Percentiles rank a stretch among this genome's conserved stretches.
Evolutionary conservation across 2,888 invertebrate species (phyloP).

Genomic region (Clivina fossor): DNA sequence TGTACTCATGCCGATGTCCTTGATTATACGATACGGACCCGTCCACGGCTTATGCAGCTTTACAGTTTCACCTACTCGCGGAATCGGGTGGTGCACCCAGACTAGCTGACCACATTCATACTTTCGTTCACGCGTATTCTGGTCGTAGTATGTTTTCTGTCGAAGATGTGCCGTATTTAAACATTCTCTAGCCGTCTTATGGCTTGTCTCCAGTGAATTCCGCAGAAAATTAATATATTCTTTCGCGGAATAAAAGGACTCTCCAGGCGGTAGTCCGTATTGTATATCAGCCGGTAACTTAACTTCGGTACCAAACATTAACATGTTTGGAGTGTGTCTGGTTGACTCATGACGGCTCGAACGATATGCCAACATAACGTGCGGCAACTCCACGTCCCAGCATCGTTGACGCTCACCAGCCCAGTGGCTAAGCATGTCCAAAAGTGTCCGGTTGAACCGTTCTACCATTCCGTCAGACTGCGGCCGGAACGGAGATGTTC

Average conservation of each 20-base stretch:
- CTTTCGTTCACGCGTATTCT: not conserved
- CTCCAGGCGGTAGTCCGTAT: conserved; percentile 3
- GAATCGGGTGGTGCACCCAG: not conserved
- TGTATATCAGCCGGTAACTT: not conserved
- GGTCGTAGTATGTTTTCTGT: not conserved
- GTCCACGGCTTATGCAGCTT: not conserved
- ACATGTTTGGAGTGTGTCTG: not conserved
- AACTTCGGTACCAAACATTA: conserved; percentile 4
- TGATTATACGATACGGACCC: too few relatives aligned
- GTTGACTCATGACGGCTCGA: not conserved
- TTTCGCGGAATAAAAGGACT: not conserved
- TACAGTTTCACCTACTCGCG: not conserved
- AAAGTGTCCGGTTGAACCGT: conserved; percentile 36
- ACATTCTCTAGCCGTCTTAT: not conserved
- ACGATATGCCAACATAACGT: conserved; percentile 10
- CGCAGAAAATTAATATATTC: not conserved
- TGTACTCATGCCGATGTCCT: not conserved
- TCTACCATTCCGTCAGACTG: conserved; percentile 40
- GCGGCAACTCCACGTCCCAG: conserved; percentile 8
- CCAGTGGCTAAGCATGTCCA: not conserved
- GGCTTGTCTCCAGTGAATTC: not conserved
- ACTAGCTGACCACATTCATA: too few relatives aligned
- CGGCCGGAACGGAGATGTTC: conserved; percentile 39
- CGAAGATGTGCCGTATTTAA: not conserved
- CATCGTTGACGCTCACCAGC: not conserved